Conservation (phyloP, 2,113 vertebrate species). For the Bujurquina vittata region DNA sequence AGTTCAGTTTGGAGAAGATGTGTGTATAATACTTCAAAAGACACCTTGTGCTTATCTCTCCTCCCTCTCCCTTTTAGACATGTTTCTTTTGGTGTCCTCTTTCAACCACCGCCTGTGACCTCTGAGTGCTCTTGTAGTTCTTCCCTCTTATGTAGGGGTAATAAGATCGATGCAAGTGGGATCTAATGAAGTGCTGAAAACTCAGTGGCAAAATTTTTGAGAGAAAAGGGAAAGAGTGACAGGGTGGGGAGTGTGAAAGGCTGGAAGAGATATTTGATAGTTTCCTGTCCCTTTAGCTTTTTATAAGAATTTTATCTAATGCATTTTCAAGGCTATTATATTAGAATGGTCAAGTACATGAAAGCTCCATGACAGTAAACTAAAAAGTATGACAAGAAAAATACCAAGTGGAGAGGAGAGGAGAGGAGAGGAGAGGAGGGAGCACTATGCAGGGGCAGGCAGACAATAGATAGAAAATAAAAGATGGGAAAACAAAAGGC, state of each 20-base stretch:
- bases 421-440: neutral
- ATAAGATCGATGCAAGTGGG: constrained; percentile 29
- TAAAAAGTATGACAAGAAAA: constrained; percentile 19
- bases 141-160: constrained; percentile 18
- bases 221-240: neutral
- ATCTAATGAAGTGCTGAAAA: constrained; percentile 44
- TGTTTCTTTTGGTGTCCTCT: constrained; percentile 1
- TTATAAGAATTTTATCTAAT: constrained; percentile 28
- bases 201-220: neutral
- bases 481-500: constrained; percentile 24
- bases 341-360: constrained; percentile 33
- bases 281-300: neutral
- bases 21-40: constrained; percentile 5
- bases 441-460: constrained; percentile 7
- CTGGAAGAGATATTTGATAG: neutral
- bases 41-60: neutral
- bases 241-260: neutral
- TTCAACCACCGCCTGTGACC: constrained; percentile 27
- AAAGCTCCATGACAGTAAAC: constrained; percentile 45
- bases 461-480: constrained; percentile 6
- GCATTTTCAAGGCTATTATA: constrained; percentile 23
- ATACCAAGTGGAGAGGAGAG: neutral
- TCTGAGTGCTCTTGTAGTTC: constrained; percentile 22
- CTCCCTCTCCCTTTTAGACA: constrained; percentile 8
- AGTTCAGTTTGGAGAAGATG: constrained; percentile 16